Evolutionary conservation across 2,797 vertebrate genomes (phyloP).

Genomic region (Gymnothorax reevesii): DNA sequence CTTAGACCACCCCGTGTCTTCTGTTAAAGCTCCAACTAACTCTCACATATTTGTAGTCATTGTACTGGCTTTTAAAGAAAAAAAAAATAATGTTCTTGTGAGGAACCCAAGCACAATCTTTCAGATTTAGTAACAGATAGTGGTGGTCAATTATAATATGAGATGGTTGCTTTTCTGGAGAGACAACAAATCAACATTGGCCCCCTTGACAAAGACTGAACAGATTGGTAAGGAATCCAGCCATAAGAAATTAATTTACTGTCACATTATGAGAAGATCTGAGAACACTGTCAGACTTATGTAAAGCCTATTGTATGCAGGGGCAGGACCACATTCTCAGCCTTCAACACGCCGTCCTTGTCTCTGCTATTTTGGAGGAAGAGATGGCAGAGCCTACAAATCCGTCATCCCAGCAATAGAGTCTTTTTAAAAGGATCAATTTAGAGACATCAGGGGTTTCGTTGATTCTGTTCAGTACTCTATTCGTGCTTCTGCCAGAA

Average conservation of each 20-base stretch:
- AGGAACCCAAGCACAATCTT: neutral
- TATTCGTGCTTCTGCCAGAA: neutral
- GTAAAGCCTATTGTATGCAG: neutral
- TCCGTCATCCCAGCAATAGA: neutral
- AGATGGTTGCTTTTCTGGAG: neutral
- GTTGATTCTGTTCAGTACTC: neutral
- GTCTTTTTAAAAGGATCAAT: neutral
- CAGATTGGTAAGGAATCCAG: neutral
- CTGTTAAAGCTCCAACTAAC: neutral
- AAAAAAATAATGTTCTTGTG: no score
- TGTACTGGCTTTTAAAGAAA: neutral
- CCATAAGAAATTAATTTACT: neutral
- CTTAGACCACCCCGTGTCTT: neutral
- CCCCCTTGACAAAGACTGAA: neutral
- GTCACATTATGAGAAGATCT: neutral
- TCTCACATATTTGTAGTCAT: neutral
- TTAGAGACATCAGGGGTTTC: neutral
- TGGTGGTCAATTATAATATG: neutral
- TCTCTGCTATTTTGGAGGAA: neutral
- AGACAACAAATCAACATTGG: neutral
- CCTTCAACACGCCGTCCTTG: neutral
- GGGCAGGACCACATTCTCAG: neutral
- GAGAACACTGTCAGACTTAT: neutral
- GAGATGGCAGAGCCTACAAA: neutral
- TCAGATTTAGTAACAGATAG: neutral